Evolutionary conservation across 2,113 vertebrate species (phyloP).

Genomic region (Cinclus cinclus): DNA sequence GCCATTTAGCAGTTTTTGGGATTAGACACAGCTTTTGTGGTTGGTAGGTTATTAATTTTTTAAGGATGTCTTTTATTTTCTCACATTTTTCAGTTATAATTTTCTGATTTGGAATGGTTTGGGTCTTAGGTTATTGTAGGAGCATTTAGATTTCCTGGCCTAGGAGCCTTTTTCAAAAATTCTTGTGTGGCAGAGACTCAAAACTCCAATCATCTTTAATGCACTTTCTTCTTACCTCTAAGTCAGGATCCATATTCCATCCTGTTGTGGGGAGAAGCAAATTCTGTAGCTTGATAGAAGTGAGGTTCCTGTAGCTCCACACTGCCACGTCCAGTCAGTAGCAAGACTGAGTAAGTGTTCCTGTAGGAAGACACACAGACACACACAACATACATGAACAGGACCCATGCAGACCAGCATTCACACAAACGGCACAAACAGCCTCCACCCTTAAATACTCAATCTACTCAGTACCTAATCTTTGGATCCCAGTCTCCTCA

Average conservation of each 20-base stretch:
- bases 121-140: not conserved
- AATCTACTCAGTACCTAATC: not conserved
- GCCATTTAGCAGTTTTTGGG: not conserved
- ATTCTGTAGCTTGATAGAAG: not conserved
- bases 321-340: not conserved
- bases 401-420: not conserved
- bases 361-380: not conserved
- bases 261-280: not conserved
- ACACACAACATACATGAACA: accelerated
- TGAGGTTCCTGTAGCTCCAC: not conserved
- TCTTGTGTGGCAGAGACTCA: not conserved
- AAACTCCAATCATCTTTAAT: not conserved
- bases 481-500: not conserved
- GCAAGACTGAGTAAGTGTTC: not conserved
- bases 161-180: not conserved
- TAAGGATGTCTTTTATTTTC: not conserved
- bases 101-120: not conserved
- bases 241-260: not conserved
- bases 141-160: not conserved
- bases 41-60: not conserved
- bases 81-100: not conserved
- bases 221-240: not conserved
- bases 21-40: not conserved
- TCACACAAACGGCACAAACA: not conserved
- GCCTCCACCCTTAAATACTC: not conserved